Percentiles rank a stretch among this genome's conserved stretches.
Evolutionary conservation across 1,140 invertebrate species (phyloP).

Genomic region (Aphelenchoides besseyi): DNA sequence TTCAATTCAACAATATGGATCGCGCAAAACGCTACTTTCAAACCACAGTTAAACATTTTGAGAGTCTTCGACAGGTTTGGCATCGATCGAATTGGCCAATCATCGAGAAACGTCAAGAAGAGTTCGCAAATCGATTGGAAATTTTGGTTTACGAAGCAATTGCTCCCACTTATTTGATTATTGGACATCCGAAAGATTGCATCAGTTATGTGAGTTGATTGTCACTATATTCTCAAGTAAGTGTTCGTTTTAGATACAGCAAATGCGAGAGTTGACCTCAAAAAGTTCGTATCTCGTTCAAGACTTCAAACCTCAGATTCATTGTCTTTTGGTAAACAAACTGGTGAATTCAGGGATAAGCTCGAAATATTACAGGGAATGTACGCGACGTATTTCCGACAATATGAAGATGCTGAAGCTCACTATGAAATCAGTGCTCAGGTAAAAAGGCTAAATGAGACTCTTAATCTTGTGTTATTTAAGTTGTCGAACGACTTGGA

Average conservation of each 20-base stretch:
- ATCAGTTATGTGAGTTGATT: slow-evolving; percentile 35
- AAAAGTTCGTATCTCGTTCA: slow-evolving; percentile 23
- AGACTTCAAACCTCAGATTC: slow-evolving; percentile 42
- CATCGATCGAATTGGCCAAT: slow-evolving; percentile 37
- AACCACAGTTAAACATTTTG: slow-evolving; percentile 44
- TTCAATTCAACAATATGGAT: slow-evolving; percentile 41
- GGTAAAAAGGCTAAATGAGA: slow-evolving; percentile 24
- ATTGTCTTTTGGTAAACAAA: slow-evolving; percentile 33
- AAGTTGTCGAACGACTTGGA: slow-evolving; percentile 1
- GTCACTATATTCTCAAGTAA: too few relatives aligned
- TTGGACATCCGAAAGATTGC: slow-evolving; percentile 38
- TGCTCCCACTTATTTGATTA: slow-evolving; percentile 39
- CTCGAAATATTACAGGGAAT: slow-evolving; percentile 36
- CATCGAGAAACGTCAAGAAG: slow-evolving; percentile 29
- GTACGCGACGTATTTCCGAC: slow-evolving; percentile 35
- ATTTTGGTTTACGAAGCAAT: slow-evolving; percentile 38
- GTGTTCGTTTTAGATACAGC: slow-evolving; percentile 30
- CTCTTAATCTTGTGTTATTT: too few relatives aligned
- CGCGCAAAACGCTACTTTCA: slow-evolving; percentile 33
- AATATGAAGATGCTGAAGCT: slow-evolving; percentile 29
- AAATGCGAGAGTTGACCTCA: slow-evolving; percentile 25
- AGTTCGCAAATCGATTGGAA: slow-evolving; percentile 34
- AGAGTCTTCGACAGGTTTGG: slow-evolving; percentile 33
- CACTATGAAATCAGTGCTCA: slow-evolving; percentile 35
- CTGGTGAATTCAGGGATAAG: neutral